Percentiles rank a stretch among this genome's conserved stretches.
phyloP scores from a whole-genome alignment of 2,113 vertebrate species.

The Syngnathus typhle region DNA sequence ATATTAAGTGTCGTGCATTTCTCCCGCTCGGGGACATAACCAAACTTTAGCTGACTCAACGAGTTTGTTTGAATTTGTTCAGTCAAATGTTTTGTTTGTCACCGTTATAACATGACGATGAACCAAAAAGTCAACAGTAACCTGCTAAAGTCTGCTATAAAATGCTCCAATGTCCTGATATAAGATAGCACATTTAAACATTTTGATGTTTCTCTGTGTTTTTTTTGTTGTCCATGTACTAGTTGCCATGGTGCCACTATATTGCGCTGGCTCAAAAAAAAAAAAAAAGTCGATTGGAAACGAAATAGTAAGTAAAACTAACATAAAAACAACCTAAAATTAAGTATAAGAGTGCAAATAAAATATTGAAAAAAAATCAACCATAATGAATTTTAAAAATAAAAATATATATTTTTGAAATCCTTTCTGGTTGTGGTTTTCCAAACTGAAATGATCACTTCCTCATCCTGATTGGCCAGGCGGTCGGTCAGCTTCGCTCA shows the following conservation, averaged over 20 bases:
- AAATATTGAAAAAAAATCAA: too few relatives aligned
- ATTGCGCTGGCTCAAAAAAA: background rate
- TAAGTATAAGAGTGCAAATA: too few relatives aligned
- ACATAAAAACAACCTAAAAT: background rate
- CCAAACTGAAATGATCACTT: too few relatives aligned
- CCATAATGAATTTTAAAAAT: too few relatives aligned
- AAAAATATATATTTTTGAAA: too few relatives aligned
- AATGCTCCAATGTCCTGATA: background rate
- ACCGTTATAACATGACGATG: background rate
- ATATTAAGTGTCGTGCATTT: background rate
- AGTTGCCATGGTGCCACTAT: background rate
- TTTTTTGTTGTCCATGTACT: background rate
- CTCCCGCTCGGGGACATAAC: background rate
- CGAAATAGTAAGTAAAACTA: background rate
- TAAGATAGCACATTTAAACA: background rate
- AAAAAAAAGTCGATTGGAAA: background rate
- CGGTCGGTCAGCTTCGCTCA: too few relatives aligned
- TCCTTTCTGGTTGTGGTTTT: too few relatives aligned
- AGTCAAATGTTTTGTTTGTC: constrained; percentile 1
- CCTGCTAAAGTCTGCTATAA: background rate
- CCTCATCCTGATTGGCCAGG: too few relatives aligned
- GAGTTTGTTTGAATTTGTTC: background rate
- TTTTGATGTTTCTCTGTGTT: background rate
- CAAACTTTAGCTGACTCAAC: background rate
- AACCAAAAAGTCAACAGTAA: background rate